phyloP scores from a whole-genome alignment of 2,113 vertebrate genomes.

The Nerophis lumbriciformis region DNA sequence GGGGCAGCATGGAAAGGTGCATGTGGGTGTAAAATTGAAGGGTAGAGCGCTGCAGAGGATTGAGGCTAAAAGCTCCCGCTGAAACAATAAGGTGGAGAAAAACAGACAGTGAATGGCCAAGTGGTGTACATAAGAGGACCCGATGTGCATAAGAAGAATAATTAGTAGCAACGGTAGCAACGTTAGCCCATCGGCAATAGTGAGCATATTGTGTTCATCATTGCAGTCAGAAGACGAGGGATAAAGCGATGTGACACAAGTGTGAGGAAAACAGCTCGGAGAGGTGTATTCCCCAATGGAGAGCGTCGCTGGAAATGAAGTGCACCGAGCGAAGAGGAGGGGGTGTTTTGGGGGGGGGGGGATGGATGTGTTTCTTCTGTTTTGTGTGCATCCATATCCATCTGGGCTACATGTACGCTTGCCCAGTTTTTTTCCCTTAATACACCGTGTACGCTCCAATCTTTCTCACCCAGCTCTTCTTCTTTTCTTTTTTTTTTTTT shows the following conservation, averaged over 20 bases:
- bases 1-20: conserved; percentile 25
- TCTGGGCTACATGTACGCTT: not conserved
- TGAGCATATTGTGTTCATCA: too few relatives aligned
- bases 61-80: conserved; percentile 28
- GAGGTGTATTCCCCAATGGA: conserved; percentile 40
- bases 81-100: conserved; percentile 28
- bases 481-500: too few relatives aligned
- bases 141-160: not conserved
- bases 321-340: conserved; percentile 9
- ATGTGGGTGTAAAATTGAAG: conserved; percentile 50
- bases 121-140: conserved; percentile 30
- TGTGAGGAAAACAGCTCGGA: conserved; percentile 34
- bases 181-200: not conserved
- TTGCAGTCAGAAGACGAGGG: not conserved
- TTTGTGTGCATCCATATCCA: conserved; percentile 1
- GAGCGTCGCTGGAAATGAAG: conserved; percentile 52
- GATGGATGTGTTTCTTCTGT: not conserved
- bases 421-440: not conserved
- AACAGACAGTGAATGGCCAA: conserved; percentile 7
- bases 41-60: conserved; percentile 33
- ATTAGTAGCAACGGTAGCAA: not conserved
- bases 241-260: too few relatives aligned
- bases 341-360: not conserved
- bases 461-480: not conserved
- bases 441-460: not conserved